Conservation (phyloP, 2,113 vertebrate genomes). For the Zootoca vivipara region DNA sequence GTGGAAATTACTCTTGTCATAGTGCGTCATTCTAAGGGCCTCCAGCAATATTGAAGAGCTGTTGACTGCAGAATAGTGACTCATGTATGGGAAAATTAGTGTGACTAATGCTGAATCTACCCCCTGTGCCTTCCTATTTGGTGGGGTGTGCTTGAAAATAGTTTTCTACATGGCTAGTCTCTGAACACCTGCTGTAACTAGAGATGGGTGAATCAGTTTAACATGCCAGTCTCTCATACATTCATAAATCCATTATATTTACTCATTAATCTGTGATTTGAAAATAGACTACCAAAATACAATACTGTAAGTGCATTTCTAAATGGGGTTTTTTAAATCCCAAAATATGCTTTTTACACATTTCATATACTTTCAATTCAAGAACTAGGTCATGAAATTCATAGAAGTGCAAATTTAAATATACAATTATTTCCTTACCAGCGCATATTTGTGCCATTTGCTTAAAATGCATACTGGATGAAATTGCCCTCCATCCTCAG, state of each 20-base stretch:
- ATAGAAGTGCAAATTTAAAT: background rate
- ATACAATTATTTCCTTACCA: background rate
- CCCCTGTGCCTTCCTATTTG: background rate
- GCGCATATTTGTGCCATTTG: background rate
- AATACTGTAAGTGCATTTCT: no score
- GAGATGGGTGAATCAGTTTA: no score
- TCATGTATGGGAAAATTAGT: background rate
- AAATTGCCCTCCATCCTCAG: background rate
- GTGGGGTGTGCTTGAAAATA: background rate
- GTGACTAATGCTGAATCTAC: background rate
- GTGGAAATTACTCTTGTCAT: background rate
- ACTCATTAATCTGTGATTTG: no score
- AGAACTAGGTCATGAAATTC: background rate
- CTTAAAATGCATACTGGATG: background rate
- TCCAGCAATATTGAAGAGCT: background rate
- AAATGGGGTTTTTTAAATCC: no score
- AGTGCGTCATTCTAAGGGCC: background rate
- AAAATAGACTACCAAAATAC: no score
- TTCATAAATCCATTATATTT: no score
- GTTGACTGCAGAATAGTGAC: fast-evolving
- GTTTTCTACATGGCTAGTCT: background rate
- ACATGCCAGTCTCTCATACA: no score
- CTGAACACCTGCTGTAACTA: no score
- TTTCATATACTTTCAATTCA: background rate
- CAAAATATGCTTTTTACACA: no score